Conservation (phyloP, 2,888 invertebrate species). For the Eurytoma adleriae region DNA sequence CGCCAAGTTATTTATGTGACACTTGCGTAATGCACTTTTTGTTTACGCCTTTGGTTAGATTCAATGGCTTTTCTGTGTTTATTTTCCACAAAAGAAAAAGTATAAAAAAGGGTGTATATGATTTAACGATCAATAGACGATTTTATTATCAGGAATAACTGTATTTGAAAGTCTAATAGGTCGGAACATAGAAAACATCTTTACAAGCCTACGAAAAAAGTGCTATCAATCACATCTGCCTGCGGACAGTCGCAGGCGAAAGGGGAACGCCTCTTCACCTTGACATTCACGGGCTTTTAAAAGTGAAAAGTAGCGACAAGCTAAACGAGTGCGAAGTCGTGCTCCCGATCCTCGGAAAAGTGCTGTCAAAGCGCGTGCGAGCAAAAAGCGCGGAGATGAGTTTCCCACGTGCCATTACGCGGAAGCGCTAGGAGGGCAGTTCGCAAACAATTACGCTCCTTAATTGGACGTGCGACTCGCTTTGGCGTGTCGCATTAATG, state of each 20-base stretch:
- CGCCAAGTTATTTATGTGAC: not conserved
- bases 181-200: too few species aligned
- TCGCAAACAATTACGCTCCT: constrained; percentile 46
- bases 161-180: not conserved
- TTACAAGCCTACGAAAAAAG: not conserved
- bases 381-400: constrained; percentile 4
- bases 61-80: too few species aligned
- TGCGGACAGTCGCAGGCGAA: not conserved
- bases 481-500: not conserved
- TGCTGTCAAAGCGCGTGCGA: constrained; percentile 12
- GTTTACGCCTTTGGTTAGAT: too few species aligned
- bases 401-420: constrained; percentile 41
- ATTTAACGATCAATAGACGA: too few species aligned
- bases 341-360: not conserved
- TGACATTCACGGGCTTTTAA: constrained; percentile 37
- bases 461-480: constrained; percentile 56
- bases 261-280: not conserved
- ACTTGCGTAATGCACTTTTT: constrained; percentile 1
- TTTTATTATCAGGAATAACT: not conserved
- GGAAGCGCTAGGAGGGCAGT: constrained; percentile 15
- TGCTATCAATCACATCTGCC: not conserved
- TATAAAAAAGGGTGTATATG: too few species aligned
- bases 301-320: constrained; percentile 21
- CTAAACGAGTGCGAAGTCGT: not conserved
- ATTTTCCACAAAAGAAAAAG: too few species aligned